Conservation (phyloP, 1,140 invertebrate species). For the Bicyclus anynana region DNA sequence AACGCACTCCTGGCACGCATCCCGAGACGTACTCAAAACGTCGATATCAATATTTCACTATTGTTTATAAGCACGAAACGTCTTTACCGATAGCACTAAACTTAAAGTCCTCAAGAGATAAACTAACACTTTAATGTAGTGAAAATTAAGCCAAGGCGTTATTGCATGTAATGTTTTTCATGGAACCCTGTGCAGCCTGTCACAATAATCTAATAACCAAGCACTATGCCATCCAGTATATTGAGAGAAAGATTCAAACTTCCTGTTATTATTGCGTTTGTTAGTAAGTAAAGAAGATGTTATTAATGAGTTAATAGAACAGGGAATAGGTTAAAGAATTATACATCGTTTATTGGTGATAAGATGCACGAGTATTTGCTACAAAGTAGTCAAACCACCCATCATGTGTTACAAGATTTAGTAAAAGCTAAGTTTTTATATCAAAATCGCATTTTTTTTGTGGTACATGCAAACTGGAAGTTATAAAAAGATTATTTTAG, state of each 20-base stretch:
- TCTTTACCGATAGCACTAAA: constrained; percentile 54
- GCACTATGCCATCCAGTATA: too few relatives aligned
- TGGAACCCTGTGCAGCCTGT: too few relatives aligned
- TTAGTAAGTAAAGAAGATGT: neutral
- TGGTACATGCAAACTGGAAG: constrained; percentile 7
- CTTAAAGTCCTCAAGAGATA: constrained; percentile 30
- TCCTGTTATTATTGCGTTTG: too few relatives aligned
- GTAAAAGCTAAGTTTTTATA: neutral
- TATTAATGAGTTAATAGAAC: too few relatives aligned
- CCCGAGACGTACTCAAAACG: constrained; percentile 79
- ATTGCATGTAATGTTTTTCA: too few relatives aligned
- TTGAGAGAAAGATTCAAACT: too few relatives aligned
- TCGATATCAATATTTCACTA: constrained; percentile 62
- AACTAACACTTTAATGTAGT: neutral
- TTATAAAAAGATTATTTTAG: constrained; percentile 3
- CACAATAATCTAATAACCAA: too few relatives aligned
- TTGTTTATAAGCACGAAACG: constrained; percentile 58
- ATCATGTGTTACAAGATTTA: too few relatives aligned
- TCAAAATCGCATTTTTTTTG: neutral
- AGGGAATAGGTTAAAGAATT: too few relatives aligned
- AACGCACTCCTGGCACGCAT: constrained; percentile 98
- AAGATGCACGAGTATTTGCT: too few relatives aligned
- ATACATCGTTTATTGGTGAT: too few relatives aligned
- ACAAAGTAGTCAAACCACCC: too few relatives aligned
- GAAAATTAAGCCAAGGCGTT: neutral